Percentiles rank a stretch among this genome's conserved stretches.
Evolutionary conservation across 2,113 vertebrate species (phyloP).

Genomic region (Pelmatolapia mariae): DNA sequence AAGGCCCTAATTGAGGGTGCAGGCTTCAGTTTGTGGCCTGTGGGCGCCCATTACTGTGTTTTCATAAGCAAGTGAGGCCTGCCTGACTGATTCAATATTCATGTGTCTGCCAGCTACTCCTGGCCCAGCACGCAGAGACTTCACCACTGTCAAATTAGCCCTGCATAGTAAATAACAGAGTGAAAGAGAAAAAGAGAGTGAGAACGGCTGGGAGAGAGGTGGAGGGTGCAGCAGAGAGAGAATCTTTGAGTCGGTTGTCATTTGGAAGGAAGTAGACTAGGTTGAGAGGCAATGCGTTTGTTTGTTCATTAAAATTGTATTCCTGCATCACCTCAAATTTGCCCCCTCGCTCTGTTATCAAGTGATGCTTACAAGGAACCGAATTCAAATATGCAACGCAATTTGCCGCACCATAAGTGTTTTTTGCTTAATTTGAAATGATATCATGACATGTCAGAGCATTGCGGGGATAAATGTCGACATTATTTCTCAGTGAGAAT

Average conservation of each 20-base stretch:
- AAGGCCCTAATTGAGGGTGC: slow-evolving; percentile 84
- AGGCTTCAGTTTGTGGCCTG: slow-evolving; percentile 83
- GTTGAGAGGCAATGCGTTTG: slow-evolving; percentile 56
- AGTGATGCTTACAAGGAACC: not conserved
- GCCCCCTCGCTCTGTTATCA: not conserved
- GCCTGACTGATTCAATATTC: slow-evolving; percentile 84
- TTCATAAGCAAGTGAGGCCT: slow-evolving; percentile 84
- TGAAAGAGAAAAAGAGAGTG: slow-evolving; percentile 29
- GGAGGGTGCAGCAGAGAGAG: slow-evolving; percentile 29
- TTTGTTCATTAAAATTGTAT: slow-evolving; percentile 63
- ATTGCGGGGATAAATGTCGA: not conserved
- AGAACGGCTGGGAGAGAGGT: slow-evolving; percentile 10
- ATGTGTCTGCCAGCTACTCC: slow-evolving; percentile 83
- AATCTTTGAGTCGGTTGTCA: slow-evolving; percentile 59
- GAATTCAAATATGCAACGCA: not conserved
- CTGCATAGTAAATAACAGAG: slow-evolving; percentile 78
- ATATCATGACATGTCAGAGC: not conserved
- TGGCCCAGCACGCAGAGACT: slow-evolving; percentile 71
- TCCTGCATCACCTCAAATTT: slow-evolving; percentile 36
- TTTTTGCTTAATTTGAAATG: slow-evolving; percentile 6
- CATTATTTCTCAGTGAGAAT: not conserved
- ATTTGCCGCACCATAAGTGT: not conserved
- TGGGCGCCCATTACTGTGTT: slow-evolving; percentile 83
- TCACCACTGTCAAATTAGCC: slow-evolving; percentile 78
- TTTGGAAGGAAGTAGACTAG: slow-evolving; percentile 65